Evolutionary conservation across 2,888 invertebrate genomes (phyloP).

Genomic region (Tetragnatha montana): DNA sequence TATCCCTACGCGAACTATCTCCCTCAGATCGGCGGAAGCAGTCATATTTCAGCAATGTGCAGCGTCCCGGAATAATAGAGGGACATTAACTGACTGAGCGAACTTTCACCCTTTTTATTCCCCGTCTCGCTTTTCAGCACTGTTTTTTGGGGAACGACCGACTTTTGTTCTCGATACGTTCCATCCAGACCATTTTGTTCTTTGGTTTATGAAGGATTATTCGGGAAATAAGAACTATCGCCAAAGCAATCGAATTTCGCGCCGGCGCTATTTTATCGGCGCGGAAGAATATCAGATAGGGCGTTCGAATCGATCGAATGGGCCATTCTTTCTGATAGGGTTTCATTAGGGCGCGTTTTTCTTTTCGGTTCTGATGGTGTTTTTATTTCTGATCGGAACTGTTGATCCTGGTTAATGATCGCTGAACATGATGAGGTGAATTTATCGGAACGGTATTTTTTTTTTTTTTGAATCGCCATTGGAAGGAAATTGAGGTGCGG

Average conservation of each 20-base stretch:
- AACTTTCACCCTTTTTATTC: conserved; percentile 29
- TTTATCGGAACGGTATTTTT: background rate
- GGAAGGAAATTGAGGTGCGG: too few species aligned
- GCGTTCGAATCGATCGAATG: conserved; percentile 49
- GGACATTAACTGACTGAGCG: conserved; percentile 62
- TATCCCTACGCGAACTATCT: conserved; percentile 20
- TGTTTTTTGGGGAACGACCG: conserved; percentile 40
- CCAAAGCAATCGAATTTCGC: conserved; percentile 63
- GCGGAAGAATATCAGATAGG: conserved; percentile 36
- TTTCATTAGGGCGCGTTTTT: conserved; percentile 28
- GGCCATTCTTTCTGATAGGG: conserved; percentile 29
- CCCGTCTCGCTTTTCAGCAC: background rate
- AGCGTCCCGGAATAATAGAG: conserved; percentile 67
- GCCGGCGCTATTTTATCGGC: conserved; percentile 43
- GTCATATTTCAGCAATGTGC: conserved; percentile 67
- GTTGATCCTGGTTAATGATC: background rate
- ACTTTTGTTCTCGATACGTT: conserved; percentile 59
- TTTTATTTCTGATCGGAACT: background rate
- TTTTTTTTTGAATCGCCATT: background rate
- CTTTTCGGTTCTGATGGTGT: conserved; percentile 15
- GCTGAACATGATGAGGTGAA: background rate
- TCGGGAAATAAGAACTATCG: conserved; percentile 66
- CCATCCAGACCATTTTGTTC: conserved; percentile 44
- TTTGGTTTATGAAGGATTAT: conserved; percentile 65
- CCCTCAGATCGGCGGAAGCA: conserved; percentile 48